phyloP scores from a whole-genome alignment of 1,140 invertebrate species.

The Callitettix versicolor region DNA sequence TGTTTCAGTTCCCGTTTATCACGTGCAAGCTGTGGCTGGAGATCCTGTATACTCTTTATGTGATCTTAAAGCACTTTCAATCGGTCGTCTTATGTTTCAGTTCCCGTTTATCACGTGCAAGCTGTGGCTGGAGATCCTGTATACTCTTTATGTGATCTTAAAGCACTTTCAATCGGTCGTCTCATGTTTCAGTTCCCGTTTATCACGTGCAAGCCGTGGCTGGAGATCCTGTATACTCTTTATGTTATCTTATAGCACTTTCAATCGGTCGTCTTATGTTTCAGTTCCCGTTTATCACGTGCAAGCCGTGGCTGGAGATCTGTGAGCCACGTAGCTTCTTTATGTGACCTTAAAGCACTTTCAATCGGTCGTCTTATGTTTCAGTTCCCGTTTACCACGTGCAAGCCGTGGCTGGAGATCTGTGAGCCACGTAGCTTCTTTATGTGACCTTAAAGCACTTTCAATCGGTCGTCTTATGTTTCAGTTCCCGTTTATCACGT shows the following conservation, averaged over 20 bases:
- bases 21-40: too few relatives aligned
- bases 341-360: conserved; percentile 82
- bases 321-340: conserved; percentile 67
- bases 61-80: too few relatives aligned
- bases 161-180: too few relatives aligned
- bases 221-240: conserved; percentile 66
- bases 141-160: too few relatives aligned
- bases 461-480: conserved; percentile 38
- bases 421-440: conserved; percentile 67
- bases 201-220: conserved; percentile 60
- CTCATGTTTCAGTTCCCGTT: conserved; percentile 57
- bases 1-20: too few relatives aligned
- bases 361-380: conserved; percentile 38
- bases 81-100: too few relatives aligned
- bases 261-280: conserved; percentile 38
- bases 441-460: conserved; percentile 82
- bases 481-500: conserved; percentile 65
- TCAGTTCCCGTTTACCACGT: conserved; percentile 65
- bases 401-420: conserved; percentile 62
- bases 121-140: too few relatives aligned
- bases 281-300: conserved; percentile 65
- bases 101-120: too few relatives aligned
- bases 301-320: conserved; percentile 62
- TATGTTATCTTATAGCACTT: conserved; percentile 81
- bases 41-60: too few relatives aligned